phyloP scores from a whole-genome alignment of 2,113 vertebrate genomes.

The Caranx ignobilis region DNA sequence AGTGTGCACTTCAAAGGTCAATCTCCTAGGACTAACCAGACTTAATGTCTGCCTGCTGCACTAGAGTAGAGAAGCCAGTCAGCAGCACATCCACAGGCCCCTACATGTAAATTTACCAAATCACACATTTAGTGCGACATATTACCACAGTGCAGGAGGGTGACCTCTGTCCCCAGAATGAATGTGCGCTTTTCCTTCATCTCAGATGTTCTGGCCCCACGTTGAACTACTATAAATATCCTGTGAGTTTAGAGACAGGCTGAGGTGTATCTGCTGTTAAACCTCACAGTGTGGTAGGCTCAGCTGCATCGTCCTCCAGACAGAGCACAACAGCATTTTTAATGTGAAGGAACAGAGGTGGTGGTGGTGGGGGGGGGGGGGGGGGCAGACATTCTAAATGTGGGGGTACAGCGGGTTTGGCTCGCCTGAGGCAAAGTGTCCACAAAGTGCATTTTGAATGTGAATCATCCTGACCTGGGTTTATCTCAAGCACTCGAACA shows the following conservation, averaged over 20 bases:
- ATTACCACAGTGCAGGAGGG: not conserved
- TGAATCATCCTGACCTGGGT: constrained; percentile 51
- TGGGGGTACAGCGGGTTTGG: constrained; percentile 33
- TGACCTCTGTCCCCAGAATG: not conserved
- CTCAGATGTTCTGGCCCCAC: not conserved
- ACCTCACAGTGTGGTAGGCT: constrained; percentile 31
- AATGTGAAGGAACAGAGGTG: constrained; percentile 50
- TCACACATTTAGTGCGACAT: constrained; percentile 7
- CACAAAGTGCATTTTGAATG: constrained; percentile 57
- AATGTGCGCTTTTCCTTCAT: constrained; percentile 12
- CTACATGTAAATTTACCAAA: constrained; percentile 15
- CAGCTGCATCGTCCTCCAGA: constrained; percentile 41
- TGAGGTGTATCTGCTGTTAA: constrained; percentile 31
- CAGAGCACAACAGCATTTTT: constrained; percentile 43
- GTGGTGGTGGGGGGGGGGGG: constrained; percentile 22
- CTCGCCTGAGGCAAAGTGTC: constrained; percentile 50
- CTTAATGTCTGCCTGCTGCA: constrained; percentile 55
- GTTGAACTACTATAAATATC: not conserved
- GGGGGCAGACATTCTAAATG: constrained; percentile 47
- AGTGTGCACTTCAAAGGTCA: constrained; percentile 75
- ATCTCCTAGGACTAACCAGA: constrained; percentile 59
- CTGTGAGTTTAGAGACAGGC: constrained; percentile 16
- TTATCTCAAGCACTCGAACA: constrained; percentile 30
- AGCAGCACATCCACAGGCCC: constrained; percentile 22
- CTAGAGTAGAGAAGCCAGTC: constrained; percentile 40